Percentiles rank a stretch among this genome's conserved stretches.
phyloP scores from a whole-genome alignment of 2,113 vertebrate species.

The Chiloscyllium plagiosum region DNA sequence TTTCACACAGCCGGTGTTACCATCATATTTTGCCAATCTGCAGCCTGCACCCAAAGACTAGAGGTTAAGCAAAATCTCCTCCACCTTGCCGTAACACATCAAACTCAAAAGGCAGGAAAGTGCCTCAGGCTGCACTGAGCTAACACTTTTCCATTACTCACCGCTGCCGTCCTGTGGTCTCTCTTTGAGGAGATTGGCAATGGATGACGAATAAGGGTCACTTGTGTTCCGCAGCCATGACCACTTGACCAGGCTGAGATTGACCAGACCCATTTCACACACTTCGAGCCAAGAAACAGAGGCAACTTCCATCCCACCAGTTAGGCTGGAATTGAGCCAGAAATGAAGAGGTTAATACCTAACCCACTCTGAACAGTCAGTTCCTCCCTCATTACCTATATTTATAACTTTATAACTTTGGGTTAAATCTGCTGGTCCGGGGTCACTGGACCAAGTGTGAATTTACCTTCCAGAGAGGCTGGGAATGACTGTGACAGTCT shows the following conservation, averaged over 20 bases:
- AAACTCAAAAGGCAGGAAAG: background rate
- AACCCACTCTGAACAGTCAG: background rate
- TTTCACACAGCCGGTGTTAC: background rate
- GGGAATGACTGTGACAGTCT: background rate
- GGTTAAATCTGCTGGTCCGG: background rate
- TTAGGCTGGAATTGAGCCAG: background rate
- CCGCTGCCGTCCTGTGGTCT: background rate
- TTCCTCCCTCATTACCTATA: background rate
- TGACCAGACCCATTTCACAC: background rate
- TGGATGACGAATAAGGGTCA: background rate
- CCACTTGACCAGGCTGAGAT: background rate
- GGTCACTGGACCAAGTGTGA: background rate
- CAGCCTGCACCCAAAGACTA: background rate
- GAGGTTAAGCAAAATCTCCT: background rate
- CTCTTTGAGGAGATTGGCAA: background rate
- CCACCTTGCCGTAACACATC: background rate
- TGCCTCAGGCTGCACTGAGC: background rate
- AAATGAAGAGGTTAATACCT: background rate
- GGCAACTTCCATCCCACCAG: background rate
- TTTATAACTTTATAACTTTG: background rate
- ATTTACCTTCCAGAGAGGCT: background rate
- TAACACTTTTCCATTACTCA: background rate
- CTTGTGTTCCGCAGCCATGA: background rate
- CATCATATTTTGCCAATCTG: background rate
- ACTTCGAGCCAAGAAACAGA: background rate